Evolutionary conservation across 2,113 vertebrate species (phyloP).

Genomic region (Corythornis vintsioides): DNA sequence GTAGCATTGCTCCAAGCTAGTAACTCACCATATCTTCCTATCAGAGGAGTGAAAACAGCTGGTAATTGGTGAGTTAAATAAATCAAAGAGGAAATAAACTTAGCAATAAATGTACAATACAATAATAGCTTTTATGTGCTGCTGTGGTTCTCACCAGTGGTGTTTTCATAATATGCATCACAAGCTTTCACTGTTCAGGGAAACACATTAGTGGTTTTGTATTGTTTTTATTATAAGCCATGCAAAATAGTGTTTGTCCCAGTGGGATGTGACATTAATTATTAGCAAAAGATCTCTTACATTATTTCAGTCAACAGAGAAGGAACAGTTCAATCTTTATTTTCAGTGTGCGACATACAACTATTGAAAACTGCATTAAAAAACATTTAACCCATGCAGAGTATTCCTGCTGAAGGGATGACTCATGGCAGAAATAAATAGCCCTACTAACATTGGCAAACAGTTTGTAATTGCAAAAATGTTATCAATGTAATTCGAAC

Average conservation of each 20-base stretch:
- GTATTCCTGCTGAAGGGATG: slow-evolving; percentile 18
- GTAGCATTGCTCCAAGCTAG: not conserved
- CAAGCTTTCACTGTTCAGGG: slow-evolving; percentile 37
- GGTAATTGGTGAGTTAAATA: slow-evolving; percentile 39
- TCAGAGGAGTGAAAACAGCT: not conserved
- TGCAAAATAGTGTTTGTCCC: slow-evolving; percentile 39
- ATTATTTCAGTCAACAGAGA: slow-evolving; percentile 51
- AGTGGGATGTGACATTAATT: slow-evolving; percentile 60
- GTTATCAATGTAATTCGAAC: not conserved
- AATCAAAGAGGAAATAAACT: slow-evolving; percentile 48
- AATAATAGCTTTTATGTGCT: slow-evolving; percentile 46
- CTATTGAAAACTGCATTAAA: slow-evolving; percentile 36
- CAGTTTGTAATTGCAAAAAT: not conserved
- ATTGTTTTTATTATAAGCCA: slow-evolving; percentile 43
- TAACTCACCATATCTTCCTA: not conserved
- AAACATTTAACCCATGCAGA: slow-evolving; percentile 52
- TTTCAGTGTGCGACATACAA: slow-evolving; percentile 26
- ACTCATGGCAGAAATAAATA: slow-evolving; percentile 23
- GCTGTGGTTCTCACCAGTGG: slow-evolving; percentile 45
- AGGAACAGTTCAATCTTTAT: slow-evolving; percentile 12
- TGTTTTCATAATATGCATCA: slow-evolving; percentile 40
- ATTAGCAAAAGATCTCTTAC: slow-evolving; percentile 61
- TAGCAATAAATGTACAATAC: slow-evolving; percentile 18
- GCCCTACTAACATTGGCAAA: slow-evolving; percentile 9
- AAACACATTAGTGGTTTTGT: slow-evolving; percentile 32